Evolutionary conservation across 2,797 vertebrate species (phyloP).

Genomic region (Rhabdophis nuchalis): DNA sequence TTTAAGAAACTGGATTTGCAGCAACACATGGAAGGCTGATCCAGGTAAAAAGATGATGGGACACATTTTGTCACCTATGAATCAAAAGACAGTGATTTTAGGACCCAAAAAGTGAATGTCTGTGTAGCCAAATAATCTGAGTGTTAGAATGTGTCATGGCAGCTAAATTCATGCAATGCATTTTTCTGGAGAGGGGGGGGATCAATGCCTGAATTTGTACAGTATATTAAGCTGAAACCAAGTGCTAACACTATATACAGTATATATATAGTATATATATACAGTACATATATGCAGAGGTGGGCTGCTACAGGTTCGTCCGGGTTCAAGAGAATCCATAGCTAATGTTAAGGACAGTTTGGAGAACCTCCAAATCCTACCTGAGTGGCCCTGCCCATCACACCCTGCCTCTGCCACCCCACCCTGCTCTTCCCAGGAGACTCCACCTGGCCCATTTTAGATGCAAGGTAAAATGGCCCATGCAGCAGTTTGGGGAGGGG

Average conservation of each 20-base stretch:
- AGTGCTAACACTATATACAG: background rate
- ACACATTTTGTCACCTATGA: background rate
- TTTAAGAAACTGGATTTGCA: background rate
- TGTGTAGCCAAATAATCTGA: background rate
- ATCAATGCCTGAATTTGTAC: background rate
- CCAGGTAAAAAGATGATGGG: background rate
- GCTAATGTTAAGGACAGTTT: too few species aligned
- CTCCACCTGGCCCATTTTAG: too few species aligned
- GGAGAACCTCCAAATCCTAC: too few species aligned
- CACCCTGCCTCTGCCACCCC: too few species aligned
- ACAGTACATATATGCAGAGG: too few species aligned
- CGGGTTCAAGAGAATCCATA: too few species aligned
- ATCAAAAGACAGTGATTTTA: background rate
- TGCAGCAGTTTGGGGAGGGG: too few species aligned
- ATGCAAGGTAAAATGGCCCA: too few species aligned
- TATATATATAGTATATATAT: background rate
- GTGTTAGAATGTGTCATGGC: too few species aligned
- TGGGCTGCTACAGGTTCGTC: too few species aligned
- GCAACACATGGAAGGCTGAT: background rate
- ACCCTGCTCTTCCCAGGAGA: too few species aligned
- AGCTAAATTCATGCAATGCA: background rate
- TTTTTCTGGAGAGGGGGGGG: background rate
- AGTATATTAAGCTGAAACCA: background rate
- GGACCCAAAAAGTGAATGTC: background rate
- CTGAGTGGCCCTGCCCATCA: too few species aligned